Evolutionary conservation across 2,888 invertebrate species (phyloP).

Genomic region (Eupithecia pulchellata): DNA sequence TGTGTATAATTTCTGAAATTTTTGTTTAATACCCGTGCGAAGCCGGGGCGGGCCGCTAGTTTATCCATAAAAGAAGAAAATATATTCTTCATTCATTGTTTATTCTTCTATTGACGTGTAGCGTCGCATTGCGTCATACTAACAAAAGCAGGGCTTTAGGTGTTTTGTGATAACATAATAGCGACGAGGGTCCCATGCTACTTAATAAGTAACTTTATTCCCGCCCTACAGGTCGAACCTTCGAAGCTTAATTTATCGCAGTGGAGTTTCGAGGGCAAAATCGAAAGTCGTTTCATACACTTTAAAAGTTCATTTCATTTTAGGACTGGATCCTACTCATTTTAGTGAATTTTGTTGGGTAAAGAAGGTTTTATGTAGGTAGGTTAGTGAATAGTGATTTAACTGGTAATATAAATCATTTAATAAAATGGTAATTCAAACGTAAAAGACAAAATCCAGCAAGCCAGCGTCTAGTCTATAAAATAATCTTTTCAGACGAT

Average conservation of each 20-base stretch:
- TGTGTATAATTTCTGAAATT: no score
- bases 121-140: constrained; percentile 11
- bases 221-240: constrained; percentile 12
- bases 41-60: no score
- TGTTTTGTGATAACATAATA: constrained; percentile 27
- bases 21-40: no score
- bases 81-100: not conserved
- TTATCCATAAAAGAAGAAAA: not conserved
- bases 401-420: no score
- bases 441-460: no score
- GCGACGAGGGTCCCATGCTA: constrained; percentile 21
- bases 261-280: constrained; percentile 3
- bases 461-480: no score
- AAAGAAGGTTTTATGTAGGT: no score
- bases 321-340: not conserved
- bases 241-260: constrained; percentile 23
- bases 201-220: constrained; percentile 28
- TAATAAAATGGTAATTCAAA: no score
- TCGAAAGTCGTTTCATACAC: constrained; percentile 12
- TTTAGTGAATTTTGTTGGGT: no score
- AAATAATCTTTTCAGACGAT: no score
- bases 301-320: constrained; percentile 3
- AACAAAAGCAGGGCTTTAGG: not conserved
- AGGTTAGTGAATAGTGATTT: not conserved
- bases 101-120: not conserved